Percentiles rank a stretch among this genome's conserved stretches.
phyloP scores from a whole-genome alignment of 2,888 invertebrate species.

The Congeria kusceri region DNA sequence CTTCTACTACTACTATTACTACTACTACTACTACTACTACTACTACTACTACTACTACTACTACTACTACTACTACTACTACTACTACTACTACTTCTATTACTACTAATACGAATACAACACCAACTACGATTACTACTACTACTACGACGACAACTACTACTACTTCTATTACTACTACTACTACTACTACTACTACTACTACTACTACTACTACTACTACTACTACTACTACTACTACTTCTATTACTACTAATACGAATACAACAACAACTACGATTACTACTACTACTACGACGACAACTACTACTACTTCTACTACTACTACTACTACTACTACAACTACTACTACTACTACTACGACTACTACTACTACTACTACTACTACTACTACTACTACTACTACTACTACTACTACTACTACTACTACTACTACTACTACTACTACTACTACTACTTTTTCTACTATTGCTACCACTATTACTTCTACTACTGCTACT shows the following conservation, averaged over 20 bases:
- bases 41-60: constrained; percentile 2
- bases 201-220: constrained; percentile 8
- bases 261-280: neutral
- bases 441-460: constrained; percentile 13
- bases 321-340: constrained; percentile 14
- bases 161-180: neutral
- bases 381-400: constrained; percentile 22
- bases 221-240: constrained; percentile 4
- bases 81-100: neutral
- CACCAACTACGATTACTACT: neutral
- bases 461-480: constrained; percentile 10
- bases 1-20: constrained; percentile 15
- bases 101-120: neutral
- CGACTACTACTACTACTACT: constrained; percentile 12
- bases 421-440: constrained; percentile 7
- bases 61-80: neutral
- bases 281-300: constrained; percentile 22
- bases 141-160: neutral
- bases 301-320: constrained; percentile 28
- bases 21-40: constrained; percentile 27
- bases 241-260: constrained; percentile 1
- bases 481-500: constrained; percentile 21
- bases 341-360: constrained; percentile 10
- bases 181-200: neutral
- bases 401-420: constrained; percentile 9